These are phyloP conservation scores for Drosophila seclusa DNA, from an alignment of 2,888 invertebrate genomes.

Conservation along the genomic window DNA sequence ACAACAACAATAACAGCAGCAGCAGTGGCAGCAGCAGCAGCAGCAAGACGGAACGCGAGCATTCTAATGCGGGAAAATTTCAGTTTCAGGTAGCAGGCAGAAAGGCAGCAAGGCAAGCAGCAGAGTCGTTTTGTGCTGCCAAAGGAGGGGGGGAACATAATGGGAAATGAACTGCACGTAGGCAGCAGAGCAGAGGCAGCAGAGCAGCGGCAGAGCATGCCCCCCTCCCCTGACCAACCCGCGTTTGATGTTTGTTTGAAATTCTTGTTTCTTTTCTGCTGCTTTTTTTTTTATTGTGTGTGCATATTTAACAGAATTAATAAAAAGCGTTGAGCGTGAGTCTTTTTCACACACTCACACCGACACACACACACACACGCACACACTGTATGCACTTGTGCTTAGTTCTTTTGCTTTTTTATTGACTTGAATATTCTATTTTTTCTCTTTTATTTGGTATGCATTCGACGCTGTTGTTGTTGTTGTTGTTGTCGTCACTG, in stretches of 20 bases:
- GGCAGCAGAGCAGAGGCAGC: conserved; percentile 37
- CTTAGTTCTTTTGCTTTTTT: conserved; percentile 37
- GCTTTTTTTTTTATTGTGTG: conserved; percentile 28
- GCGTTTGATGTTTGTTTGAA: conserved; percentile 64
- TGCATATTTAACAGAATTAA: conserved; percentile 64
- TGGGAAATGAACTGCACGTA: conserved; percentile 62
- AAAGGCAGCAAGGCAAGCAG: conserved; percentile 20
- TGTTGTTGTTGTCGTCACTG: conserved; percentile 25
- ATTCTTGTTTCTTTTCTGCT: conserved; percentile 54
- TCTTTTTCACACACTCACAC: conserved; percentile 57
- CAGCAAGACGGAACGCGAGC: conserved; percentile 43
- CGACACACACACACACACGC: conserved; percentile 16
- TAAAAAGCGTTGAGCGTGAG: conserved; percentile 61
- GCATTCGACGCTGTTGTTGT: conserved; percentile 26
- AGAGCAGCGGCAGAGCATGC: conserved; percentile 7
- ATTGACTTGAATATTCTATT: conserved; percentile 44
- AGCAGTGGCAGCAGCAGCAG: conserved; percentile 34
- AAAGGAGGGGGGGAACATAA: conserved; percentile 43
- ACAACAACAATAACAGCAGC: conserved; percentile 32
- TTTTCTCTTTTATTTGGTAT: conserved; percentile 36
- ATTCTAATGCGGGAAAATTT: conserved; percentile 74
- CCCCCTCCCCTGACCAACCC: neutral
- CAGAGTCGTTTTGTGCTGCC: conserved; percentile 22
- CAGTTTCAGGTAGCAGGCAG: conserved; percentile 63
- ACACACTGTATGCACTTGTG: conserved; percentile 46